phyloP scores from a whole-genome alignment of 2,113 vertebrate species.

The Halcyon senegalensis region DNA sequence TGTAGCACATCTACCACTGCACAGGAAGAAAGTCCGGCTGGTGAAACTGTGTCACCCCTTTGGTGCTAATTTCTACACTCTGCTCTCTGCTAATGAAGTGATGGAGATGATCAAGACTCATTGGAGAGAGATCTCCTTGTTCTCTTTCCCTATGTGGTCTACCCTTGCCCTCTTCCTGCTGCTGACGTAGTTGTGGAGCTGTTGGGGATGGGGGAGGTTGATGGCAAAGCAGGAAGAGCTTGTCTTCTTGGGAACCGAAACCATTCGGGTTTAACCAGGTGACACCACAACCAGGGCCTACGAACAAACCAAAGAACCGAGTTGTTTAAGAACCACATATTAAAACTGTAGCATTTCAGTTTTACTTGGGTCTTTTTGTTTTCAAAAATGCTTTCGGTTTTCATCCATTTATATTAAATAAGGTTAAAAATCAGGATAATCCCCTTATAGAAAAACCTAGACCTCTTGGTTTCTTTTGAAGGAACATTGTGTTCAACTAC shows the following conservation, averaged over 20 bases:
- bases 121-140: neutral
- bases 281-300: neutral
- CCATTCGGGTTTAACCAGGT: neutral
- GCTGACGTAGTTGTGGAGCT: neutral
- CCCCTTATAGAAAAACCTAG: neutral
- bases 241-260: neutral
- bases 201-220: neutral
- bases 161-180: neutral
- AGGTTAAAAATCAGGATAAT: neutral
- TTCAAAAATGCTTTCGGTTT: neutral
- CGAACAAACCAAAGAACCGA: neutral
- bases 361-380: neutral
- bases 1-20: neutral
- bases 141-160: neutral
- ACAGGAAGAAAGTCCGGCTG: neutral
- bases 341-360: neutral
- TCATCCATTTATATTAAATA: neutral
- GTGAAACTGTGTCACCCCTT: neutral
- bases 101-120: neutral
- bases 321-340: neutral
- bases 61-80: neutral
- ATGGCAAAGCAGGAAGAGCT: neutral
- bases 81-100: neutral
- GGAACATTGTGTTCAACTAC: neutral
- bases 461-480: neutral